phyloP scores from a whole-genome alignment of 2,888 invertebrate genomes.

The Chrysodeixis includens region DNA sequence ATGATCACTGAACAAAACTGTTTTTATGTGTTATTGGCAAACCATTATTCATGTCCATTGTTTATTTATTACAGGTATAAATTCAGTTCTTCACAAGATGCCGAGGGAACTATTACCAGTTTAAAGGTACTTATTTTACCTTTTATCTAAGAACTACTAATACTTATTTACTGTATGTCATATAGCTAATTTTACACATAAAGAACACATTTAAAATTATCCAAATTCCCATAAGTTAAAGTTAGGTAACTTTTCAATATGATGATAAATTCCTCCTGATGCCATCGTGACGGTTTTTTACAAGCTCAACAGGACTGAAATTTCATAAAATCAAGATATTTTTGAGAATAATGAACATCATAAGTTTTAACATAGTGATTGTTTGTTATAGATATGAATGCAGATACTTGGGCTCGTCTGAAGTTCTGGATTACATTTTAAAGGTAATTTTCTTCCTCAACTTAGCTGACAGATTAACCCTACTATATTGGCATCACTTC shows the following conservation, averaged over 20 bases:
- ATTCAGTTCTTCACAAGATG: no score
- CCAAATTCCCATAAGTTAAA: background rate
- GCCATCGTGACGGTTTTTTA: slow-evolving; percentile 65
- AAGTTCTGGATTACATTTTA: background rate
- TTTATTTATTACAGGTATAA: slow-evolving; percentile 22
- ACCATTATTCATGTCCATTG: background rate
- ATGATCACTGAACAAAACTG: background rate
- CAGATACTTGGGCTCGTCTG: background rate
- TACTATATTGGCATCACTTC: background rate
- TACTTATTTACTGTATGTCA: no score
- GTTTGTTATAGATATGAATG: slow-evolving; percentile 23
- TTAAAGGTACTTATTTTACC: no score
- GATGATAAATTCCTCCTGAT: slow-evolving; percentile 66
- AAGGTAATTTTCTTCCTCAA: background rate
- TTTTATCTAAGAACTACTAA: no score
- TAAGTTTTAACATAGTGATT: background rate
- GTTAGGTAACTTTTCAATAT: slow-evolving; percentile 31
- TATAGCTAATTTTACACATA: no score
- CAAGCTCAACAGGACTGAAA: slow-evolving; percentile 69
- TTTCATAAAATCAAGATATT: background rate
- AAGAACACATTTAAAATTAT: no score
- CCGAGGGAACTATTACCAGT: no score
- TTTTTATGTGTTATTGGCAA: background rate
- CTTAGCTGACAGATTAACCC: no score
- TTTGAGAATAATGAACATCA: background rate